Evolutionary conservation across 2,797 vertebrate genomes (phyloP).

Genomic region (Phalloptychus januarius): DNA sequence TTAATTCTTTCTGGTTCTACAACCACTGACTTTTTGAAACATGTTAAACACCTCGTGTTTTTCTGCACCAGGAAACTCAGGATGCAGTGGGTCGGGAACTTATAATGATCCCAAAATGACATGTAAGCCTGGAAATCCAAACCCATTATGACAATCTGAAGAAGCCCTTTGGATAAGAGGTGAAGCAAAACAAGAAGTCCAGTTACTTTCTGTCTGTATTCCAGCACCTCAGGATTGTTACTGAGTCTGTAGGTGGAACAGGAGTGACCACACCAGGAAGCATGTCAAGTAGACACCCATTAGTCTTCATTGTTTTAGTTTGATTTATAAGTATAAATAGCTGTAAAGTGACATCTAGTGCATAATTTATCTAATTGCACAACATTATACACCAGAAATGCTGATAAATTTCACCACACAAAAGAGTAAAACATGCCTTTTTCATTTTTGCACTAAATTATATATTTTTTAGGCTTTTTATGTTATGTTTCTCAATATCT

Average conservation of each 20-base stretch:
- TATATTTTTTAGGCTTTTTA: not conserved
- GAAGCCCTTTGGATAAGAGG: not conserved
- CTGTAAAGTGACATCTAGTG: slow-evolving; percentile 21
- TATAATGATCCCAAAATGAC: not conserved
- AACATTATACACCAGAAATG: not conserved
- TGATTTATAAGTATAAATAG: not conserved
- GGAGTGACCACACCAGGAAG: not conserved
- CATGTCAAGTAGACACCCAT: not conserved
- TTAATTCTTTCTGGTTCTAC: not conserved
- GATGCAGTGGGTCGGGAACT: not conserved
- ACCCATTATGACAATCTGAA: not conserved
- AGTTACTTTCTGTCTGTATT: not conserved
- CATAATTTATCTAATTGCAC: slow-evolving; percentile 12
- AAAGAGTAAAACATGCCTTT: not conserved
- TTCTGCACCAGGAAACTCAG: not conserved
- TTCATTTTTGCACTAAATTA: not conserved
- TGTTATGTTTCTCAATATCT: not conserved
- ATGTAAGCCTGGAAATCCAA: not conserved
- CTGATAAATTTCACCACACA: not conserved
- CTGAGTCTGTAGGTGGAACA: not conserved
- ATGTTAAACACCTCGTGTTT: not conserved
- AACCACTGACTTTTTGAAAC: not conserved
- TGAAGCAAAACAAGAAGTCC: not conserved
- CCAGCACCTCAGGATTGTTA: not conserved
- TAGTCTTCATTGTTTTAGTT: not conserved